phyloP scores from a whole-genome alignment of 2,113 vertebrate genomes.

The Mormyrus lacerda region DNA sequence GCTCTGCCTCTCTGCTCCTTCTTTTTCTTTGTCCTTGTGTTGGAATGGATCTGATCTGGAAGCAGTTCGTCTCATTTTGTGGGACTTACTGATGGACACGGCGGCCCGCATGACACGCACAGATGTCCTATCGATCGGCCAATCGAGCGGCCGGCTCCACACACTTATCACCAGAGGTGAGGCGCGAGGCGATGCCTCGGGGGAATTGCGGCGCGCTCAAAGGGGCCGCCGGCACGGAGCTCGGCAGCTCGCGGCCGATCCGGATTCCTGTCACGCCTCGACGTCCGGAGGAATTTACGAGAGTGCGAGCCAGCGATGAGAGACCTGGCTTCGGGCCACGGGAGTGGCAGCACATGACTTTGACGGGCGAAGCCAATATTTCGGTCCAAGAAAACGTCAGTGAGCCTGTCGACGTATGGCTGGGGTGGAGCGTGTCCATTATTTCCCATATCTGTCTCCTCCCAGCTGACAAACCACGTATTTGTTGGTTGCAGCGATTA shows the following conservation, averaged over 20 bases:
- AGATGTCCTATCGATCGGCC: conserved; percentile 17
- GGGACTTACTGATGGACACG: not conserved
- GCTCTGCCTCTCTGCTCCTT: not conserved
- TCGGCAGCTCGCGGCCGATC: not conserved
- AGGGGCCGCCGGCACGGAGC: not conserved
- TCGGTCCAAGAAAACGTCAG: conserved; percentile 16
- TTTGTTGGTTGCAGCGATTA: not conserved
- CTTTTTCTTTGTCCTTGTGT: not conserved
- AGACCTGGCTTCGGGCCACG: not conserved
- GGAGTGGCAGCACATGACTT: not conserved
- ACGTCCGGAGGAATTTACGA: conserved; percentile 1
- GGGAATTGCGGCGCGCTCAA: not conserved
- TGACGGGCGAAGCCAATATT: not conserved
- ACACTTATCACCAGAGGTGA: not conserved
- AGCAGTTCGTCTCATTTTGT: not conserved
- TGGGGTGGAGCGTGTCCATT: not conserved
- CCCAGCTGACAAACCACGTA: not conserved
- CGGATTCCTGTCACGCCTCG: conserved; percentile 12
- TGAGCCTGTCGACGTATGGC: not conserved
- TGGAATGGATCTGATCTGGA: not conserved
- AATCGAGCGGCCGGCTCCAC: not conserved
- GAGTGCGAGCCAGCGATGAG: not conserved
- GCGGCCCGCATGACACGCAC: not conserved
- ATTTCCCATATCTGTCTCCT: not conserved
- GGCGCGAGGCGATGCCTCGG: not conserved